These are phyloP conservation scores for Plectrocnemia conspersa DNA, from an alignment of 1,140 invertebrate species.

Conservation along the genomic window DNA sequence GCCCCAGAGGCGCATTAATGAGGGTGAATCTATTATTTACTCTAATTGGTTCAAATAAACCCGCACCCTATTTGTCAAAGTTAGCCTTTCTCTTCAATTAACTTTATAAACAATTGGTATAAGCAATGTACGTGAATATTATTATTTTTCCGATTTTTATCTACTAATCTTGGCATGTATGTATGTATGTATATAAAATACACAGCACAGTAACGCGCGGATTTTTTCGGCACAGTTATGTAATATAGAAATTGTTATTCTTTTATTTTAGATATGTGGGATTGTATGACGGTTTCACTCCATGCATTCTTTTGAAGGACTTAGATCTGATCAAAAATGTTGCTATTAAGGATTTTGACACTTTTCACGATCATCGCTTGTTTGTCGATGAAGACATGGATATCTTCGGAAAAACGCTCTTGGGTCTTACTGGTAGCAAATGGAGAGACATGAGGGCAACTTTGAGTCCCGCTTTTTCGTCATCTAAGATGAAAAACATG, in stretches of 20 bases:
- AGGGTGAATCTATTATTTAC: no score
- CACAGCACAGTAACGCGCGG: no score
- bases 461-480: conserved; percentile 3
- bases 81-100: no score
- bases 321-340: conserved; percentile 57
- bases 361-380: conserved; percentile 55
- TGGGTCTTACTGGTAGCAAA: conserved; percentile 30
- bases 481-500: conserved; percentile 9
- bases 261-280: conserved; percentile 47
- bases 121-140: no score
- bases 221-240: no score
- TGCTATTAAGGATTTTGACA: conserved; percentile 60
- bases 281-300: conserved; percentile 45
- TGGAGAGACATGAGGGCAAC: conserved; percentile 10
- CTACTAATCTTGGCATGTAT: no score
- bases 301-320: conserved; percentile 52
- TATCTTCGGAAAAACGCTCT: conserved; percentile 52
- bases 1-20: no score
- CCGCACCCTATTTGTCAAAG: no score
- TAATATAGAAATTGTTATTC: neutral
- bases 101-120: no score
- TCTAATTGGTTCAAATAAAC: no score
- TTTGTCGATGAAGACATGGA: conserved; percentile 48
- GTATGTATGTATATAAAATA: no score
- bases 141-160: no score